A percentile compares a stretch with the other conserved stretches of the same genome.
Evolutionary conservation across 2,797 vertebrate genomes (phyloP).

Genomic region (Echiichthys vipera): DNA sequence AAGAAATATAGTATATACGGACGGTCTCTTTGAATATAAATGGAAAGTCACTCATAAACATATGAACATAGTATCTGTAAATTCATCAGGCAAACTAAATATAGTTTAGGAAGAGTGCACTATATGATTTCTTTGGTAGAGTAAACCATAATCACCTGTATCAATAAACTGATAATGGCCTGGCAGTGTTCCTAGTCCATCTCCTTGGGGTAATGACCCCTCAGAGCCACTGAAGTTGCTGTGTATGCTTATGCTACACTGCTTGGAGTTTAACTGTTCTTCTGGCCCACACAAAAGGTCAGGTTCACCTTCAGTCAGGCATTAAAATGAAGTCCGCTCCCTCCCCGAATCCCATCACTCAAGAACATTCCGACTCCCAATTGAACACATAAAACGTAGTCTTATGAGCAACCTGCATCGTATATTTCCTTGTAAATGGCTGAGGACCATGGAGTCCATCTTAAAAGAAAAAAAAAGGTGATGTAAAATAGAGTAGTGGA

Average conservation of each 20-base stretch:
- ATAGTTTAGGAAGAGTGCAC: slow-evolving; percentile 44
- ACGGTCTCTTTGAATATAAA: slow-evolving; percentile 2
- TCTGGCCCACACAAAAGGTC: slow-evolving; percentile 58
- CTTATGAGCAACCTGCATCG: slow-evolving; percentile 59
- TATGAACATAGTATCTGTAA: slow-evolving; percentile 28
- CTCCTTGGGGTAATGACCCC: slow-evolving; percentile 72
- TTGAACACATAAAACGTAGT: slow-evolving; percentile 72
- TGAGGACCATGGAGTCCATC: slow-evolving; percentile 28
- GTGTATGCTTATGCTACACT: slow-evolving; percentile 59
- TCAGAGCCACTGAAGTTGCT: slow-evolving; percentile 57
- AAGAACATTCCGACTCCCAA: slow-evolving; percentile 62
- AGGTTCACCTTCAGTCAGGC: slow-evolving; percentile 76
- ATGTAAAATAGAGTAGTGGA: slow-evolving; percentile 25
- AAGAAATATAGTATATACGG: too few species aligned
- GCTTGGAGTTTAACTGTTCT: slow-evolving; percentile 60
- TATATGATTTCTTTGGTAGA: slow-evolving; percentile 66
- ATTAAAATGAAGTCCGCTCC: slow-evolving; percentile 71
- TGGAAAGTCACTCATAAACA: slow-evolving; percentile 21
- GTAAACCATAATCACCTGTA: slow-evolving; percentile 72
- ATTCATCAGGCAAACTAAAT: slow-evolving; percentile 48
- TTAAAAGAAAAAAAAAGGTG: slow-evolving; percentile 12
- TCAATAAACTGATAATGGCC: slow-evolving; percentile 63
- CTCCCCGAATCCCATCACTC: slow-evolving; percentile 64
- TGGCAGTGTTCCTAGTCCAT: slow-evolving; percentile 59
- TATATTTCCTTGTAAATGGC: slow-evolving; percentile 65